Base-by-base conservation (phyloP, 2,113 vertebrate species). In the Sturnus vulgaris region DNA sequence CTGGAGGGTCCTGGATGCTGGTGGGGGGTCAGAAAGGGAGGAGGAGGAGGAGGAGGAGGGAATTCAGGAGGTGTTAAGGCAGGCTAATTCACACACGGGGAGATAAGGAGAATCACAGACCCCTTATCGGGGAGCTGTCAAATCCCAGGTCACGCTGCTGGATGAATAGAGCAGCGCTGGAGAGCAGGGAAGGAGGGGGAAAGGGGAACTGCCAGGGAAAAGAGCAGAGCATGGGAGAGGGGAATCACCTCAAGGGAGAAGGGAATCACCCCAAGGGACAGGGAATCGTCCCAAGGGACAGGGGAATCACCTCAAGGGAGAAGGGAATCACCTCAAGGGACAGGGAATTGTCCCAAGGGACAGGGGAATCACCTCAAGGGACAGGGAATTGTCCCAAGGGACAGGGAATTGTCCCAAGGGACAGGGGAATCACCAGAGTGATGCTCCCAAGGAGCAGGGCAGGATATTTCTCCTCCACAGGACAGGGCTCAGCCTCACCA, bases 41-140 rank as follows among this genome's bases (percentile, higher is more conserved):
- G 70, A 72, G 71, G 86, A 72, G 71, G 86, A 40, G 40, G 40
- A 81, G 65, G 69, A 87, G 86, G 93, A 71, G 82, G 75, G 82
- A 40, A 21, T 21, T n/a, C 30, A 40, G 95, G 53, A 97, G 97
- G 97, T 96, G 97, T 97, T 95, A 78, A 93, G 88, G 96, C 89
- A 94, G 97, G 96, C 82, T 98, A 97, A 98, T 98, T 97, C 96
- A 69, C 90, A 66, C 81, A 17, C 6, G 10, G 84, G 95, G 94
- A 97, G 97, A 98, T 97, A 98, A 97, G 96, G 95, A 61, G 77
- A 97, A 95, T 95, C 97, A 73, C 96, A 95, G 97, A 85, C 81
- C 94, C 97, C 96, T 98, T 98, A 98, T 98, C 97, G 68, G 95
- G 95, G 83, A 97, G 91, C 97, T 98, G 97, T 97, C 96, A 75